Percentiles rank a stretch among this genome's conserved stretches.
These are phyloP conservation scores for Felis chaus DNA, from an alignment of 2,113 vertebrate genomes.

Conservation along the genomic window DNA sequence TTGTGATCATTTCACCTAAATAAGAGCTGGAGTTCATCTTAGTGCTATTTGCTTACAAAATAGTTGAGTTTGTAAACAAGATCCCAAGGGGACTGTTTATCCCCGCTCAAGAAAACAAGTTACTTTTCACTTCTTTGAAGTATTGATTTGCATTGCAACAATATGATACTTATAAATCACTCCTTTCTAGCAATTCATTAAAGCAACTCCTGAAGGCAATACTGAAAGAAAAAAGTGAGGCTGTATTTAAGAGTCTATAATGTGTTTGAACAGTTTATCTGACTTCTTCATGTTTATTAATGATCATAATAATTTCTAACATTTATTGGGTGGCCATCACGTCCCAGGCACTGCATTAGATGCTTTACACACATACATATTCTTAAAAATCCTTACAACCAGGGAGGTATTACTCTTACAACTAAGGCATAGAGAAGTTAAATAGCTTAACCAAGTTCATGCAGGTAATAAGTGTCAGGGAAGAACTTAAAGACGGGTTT, in stretches of 20 bases:
- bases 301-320: conserved; percentile 34
- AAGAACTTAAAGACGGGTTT: conserved; percentile 39
- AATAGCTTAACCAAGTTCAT: neutral
- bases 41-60: conserved; percentile 62
- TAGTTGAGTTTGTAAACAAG: conserved; percentile 69
- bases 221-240: conserved; percentile 42
- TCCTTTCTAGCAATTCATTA: conserved; percentile 70
- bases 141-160: conserved; percentile 69
- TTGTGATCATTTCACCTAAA: conserved; percentile 53
- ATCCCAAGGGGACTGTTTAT: conserved; percentile 65
- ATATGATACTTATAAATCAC: conserved; percentile 72
- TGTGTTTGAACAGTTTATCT: conserved; percentile 56
- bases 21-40: conserved; percentile 43
- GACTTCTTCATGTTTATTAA: conserved; percentile 30
- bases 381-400: neutral
- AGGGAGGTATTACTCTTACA: neutral
- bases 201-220: conserved; percentile 65
- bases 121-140: conserved; percentile 67
- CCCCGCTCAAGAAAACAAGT: conserved; percentile 61
- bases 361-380: neutral
- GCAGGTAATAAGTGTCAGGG: neutral
- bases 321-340: neutral
- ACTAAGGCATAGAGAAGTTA: neutral
- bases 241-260: conserved; percentile 44
- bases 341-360: neutral